Evolutionary conservation across 2,797 vertebrate genomes (phyloP).

Genomic region (Chelonia mydas): DNA sequence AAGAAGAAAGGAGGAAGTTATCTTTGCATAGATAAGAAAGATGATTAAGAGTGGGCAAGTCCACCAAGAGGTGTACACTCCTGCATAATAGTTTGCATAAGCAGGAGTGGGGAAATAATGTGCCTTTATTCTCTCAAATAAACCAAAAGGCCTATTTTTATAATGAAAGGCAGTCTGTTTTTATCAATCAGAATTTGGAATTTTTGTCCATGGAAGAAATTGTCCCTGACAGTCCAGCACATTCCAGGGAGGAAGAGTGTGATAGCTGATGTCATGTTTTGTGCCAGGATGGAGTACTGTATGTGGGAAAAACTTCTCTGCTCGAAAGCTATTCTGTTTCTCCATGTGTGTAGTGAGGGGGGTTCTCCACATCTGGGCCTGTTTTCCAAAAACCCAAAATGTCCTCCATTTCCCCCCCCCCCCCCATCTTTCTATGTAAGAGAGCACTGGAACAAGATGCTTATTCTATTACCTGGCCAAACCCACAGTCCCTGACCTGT

Average conservation of each 20-base stretch:
- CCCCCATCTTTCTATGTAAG: background rate
- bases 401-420: background rate
- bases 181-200: background rate
- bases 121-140: background rate
- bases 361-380: background rate
- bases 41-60: background rate
- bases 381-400: background rate
- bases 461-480: background rate
- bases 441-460: background rate
- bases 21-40: background rate
- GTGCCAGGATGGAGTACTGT: fast-evolving
- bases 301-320: background rate
- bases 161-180: background rate
- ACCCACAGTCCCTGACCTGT: background rate
- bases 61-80: background rate
- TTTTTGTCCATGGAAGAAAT: background rate
- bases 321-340: background rate
- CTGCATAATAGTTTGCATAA: background rate
- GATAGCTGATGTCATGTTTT: background rate
- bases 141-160: background rate
- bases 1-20: background rate
- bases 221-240: background rate
- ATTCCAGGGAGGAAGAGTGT: background rate
- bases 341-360: background rate
- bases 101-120: background rate